Evolutionary conservation across 2,888 invertebrate species (phyloP).

Genomic region (Pelosia muscerda): DNA sequence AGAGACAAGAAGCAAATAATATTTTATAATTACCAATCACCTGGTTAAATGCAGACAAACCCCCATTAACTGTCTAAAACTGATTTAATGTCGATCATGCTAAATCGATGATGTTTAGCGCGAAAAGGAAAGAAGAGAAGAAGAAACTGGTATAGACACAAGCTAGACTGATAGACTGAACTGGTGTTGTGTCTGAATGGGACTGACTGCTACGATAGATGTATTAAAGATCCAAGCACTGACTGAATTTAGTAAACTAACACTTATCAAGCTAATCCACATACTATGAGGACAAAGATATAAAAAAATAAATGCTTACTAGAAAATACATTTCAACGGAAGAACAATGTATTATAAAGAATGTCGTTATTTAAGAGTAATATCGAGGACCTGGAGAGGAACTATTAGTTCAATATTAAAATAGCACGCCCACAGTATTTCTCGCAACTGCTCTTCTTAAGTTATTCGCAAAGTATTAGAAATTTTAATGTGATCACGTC

Average conservation of each 20-base stretch:
- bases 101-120: no score
- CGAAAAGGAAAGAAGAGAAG: no score
- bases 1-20: no score
- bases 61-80: no score
- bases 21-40: no score
- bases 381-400: neutral
- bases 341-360: no score
- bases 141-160: no score
- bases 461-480: neutral
- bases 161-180: no score
- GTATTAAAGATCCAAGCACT: neutral
- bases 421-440: neutral
- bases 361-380: neutral
- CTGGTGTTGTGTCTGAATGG: neutral
- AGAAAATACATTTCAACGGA: no score
- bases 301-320: neutral
- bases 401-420: neutral
- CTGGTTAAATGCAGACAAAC: no score
- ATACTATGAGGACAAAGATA: neutral
- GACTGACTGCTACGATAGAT: neutral
- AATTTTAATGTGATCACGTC: neutral
- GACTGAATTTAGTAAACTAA: neutral
- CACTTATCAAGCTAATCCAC: neutral
- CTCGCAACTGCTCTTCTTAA: neutral
- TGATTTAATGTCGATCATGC: no score